phyloP scores from a whole-genome alignment of 2,888 invertebrate species.

The Dryomyza anilis region DNA sequence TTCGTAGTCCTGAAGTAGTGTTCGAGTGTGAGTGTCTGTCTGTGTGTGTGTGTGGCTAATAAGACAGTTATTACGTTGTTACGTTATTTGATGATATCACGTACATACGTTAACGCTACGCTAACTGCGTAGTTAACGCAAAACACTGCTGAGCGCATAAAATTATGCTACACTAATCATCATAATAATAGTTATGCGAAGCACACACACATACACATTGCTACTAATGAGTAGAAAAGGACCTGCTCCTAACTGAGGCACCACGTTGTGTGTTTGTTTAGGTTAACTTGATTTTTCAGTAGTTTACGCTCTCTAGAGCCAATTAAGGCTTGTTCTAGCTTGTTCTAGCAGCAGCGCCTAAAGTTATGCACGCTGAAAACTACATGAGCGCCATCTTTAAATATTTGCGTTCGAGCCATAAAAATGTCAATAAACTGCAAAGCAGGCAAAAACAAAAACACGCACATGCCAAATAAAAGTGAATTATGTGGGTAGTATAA shows the following conservation, averaged over 20 bases:
- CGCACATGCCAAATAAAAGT: too few species aligned
- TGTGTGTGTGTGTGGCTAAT: slow-evolving; percentile 38
- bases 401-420: slow-evolving; percentile 48
- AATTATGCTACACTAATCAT: slow-evolving; percentile 29
- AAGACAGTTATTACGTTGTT: slow-evolving; percentile 55
- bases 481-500: too few species aligned
- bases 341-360: too few species aligned
- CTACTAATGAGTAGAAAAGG: slow-evolving; percentile 22
- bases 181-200: slow-evolving; percentile 28
- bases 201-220: slow-evolving; percentile 22
- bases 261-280: neutral
- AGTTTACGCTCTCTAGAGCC: too few species aligned
- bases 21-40: neutral
- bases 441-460: neutral
- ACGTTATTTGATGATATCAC: slow-evolving; percentile 58
- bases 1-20: neutral
- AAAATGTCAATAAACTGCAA: slow-evolving; percentile 44
- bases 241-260: neutral
- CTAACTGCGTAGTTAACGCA: slow-evolving; percentile 54
- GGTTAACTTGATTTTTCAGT: too few species aligned
- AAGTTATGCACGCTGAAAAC: too few species aligned
- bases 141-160: slow-evolving; percentile 20
- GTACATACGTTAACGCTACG: slow-evolving; percentile 59
- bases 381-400: too few species aligned
- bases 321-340: too few species aligned